phyloP scores from a whole-genome alignment of 2,888 invertebrate species.

The Bugulina stolonifera region DNA sequence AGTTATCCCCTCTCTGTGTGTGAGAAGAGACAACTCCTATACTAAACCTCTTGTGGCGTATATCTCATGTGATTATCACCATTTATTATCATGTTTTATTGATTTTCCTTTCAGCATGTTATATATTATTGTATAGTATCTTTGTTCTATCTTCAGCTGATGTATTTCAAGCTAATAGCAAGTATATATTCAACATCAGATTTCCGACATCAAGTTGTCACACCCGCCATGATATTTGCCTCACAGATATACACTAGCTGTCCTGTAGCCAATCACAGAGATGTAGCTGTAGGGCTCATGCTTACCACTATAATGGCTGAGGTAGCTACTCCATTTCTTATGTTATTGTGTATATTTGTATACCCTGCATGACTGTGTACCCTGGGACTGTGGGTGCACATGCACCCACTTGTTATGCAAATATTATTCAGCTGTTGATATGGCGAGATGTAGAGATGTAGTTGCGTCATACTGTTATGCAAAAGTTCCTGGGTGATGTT shows the following conservation, averaged over 20 bases:
- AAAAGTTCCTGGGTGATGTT: too few species aligned
- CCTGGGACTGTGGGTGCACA: background rate
- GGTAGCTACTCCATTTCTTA: slow-evolving; percentile 56
- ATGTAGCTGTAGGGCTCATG: slow-evolving; percentile 73
- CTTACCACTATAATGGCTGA: slow-evolving; percentile 69
- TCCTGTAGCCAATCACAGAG: slow-evolving; percentile 60
- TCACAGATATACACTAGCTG: slow-evolving; percentile 66
- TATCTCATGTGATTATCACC: too few species aligned
- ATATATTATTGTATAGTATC: background rate
- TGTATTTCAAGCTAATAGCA: slow-evolving; percentile 76
- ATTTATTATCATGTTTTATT: too few species aligned
- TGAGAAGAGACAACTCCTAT: too few species aligned
- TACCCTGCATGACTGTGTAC: background rate
- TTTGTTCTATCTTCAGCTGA: slow-evolving; percentile 55
- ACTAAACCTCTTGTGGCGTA: too few species aligned
- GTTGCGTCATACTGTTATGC: too few species aligned
- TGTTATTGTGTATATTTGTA: too few species aligned
- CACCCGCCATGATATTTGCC: slow-evolving; percentile 75
- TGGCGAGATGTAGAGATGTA: too few species aligned
- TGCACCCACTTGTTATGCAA: too few species aligned
- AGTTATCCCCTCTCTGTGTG: too few species aligned
- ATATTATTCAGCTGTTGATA: too few species aligned
- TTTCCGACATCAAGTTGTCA: slow-evolving; percentile 79
- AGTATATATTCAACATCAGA: slow-evolving; percentile 83
- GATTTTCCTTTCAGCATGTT: too few species aligned